Conservation (phyloP, 2,888 invertebrate genomes). For the Himalopsyche anomala region DNA sequence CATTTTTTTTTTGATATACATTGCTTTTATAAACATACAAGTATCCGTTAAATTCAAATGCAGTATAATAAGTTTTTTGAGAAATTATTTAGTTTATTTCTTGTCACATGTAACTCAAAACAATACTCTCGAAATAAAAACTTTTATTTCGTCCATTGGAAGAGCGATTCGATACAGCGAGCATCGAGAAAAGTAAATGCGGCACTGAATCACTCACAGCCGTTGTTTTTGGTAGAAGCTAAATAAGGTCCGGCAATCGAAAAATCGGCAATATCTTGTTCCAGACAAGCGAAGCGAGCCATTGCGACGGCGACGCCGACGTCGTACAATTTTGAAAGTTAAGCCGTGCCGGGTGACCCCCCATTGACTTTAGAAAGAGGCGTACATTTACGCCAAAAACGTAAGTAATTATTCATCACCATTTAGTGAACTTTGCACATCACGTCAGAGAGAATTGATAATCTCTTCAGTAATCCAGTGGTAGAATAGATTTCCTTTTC, state of each 20-base stretch:
- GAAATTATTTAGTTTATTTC: no score
- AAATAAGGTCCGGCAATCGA: slow-evolving; percentile 42
- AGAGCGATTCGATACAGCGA: slow-evolving; percentile 1
- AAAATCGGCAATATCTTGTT: slow-evolving; percentile 43
- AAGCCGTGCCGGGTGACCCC: slow-evolving; percentile 22
- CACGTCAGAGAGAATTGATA: no score
- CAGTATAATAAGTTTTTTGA: no score
- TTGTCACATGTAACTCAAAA: no score
- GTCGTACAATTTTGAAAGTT: slow-evolving; percentile 38
- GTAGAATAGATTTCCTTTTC: no score
- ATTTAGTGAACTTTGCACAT: no score
- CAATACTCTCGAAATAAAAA: neutral
- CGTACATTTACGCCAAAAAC: neutral
- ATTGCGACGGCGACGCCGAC: slow-evolving; percentile 42
- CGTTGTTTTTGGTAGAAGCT: slow-evolving; percentile 24
- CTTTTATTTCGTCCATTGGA: neutral
- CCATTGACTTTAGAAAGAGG: neutral
- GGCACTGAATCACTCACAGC: slow-evolving; percentile 41
- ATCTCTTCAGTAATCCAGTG: no score
- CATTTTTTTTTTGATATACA: no score
- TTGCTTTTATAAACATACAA: no score
- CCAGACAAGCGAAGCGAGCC: slow-evolving; percentile 38
- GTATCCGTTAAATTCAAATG: no score
- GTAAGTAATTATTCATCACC: no score
- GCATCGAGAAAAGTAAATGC: slow-evolving; percentile 38